Base-by-base conservation (phyloP, 2,888 invertebrate genomes). In the Melieria omissa region DNA sequence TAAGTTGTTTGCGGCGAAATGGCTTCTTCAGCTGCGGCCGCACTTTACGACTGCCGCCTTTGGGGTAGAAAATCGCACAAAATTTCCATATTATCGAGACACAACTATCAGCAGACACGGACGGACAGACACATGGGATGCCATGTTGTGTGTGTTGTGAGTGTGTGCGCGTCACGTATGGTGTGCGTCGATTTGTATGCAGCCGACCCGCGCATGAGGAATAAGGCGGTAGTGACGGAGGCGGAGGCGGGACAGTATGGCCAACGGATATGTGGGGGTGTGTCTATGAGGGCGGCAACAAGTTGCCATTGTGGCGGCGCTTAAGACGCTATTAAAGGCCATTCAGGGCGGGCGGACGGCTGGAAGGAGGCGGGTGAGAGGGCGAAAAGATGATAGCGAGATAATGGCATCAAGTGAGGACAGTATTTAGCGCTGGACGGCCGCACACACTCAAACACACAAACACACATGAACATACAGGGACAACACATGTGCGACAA, bases 61-160 rank as follows among this genome's bases (percentile, higher is more conserved):
- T 77, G 76, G 80, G 81, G 75, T 78, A 76, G 81, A 80, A 82
- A 83, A 82, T 80, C 80, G 78, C 79, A 77, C 73, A 77, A 83
- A 84, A 84, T 84, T 86, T 85, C 82, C 85, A 85, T 85, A 82
- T 84, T 85, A 85, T 82, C 82, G 78, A 82, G 78, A 76, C 74
- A 78, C 76, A 80, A 80, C 80, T 80, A 78, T 79, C 78, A 76
- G 62, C 54, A 44, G 52, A 63, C 29, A 69, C 64, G 65, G 71
- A 74, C 70, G 71, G 62, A 74, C 72, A 71, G 66, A 74, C 61
- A 65, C n/a, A 70, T 65, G 70, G 61, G 55, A 29, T 69, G 69
- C n/a, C 45, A 61, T 47, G 60, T 52, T 68, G 77, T 79, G 75
- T 76, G 74, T 73, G 70, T 67, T 60, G 45, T 60, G 42, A 60